Percentiles rank a stretch among this genome's conserved stretches.
Evolutionary conservation across 2,113 vertebrate species (phyloP).

Genomic region (Odocoileus hemionus): DNA sequence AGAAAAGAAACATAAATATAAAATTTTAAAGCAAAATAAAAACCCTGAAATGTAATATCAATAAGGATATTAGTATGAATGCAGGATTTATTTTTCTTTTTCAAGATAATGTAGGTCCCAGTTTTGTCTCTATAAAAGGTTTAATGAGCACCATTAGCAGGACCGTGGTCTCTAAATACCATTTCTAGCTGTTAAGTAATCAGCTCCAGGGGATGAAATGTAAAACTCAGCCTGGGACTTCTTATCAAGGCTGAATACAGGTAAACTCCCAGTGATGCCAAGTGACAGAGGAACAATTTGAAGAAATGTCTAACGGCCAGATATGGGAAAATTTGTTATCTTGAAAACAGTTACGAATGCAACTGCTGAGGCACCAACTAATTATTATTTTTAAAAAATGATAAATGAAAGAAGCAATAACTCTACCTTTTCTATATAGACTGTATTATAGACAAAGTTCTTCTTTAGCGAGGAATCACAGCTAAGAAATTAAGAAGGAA

Average conservation of each 20-base stretch:
- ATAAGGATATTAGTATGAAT: background rate
- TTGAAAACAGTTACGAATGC: background rate
- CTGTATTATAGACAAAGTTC: background rate
- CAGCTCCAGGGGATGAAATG: background rate
- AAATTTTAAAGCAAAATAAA: background rate
- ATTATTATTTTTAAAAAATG: background rate
- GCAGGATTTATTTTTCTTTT: background rate
- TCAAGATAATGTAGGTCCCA: background rate
- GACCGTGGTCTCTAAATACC: background rate
- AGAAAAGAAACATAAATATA: background rate
- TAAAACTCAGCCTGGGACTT: background rate
- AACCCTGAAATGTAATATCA: background rate
- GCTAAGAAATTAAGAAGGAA: background rate
- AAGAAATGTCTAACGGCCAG: background rate
- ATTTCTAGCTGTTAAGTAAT: background rate
- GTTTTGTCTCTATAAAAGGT: background rate
- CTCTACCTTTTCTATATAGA: background rate
- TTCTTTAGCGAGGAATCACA: background rate
- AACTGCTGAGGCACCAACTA: background rate
- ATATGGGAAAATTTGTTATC: background rate
- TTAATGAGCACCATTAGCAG: background rate
- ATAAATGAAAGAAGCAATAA: background rate
- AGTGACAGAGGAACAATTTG: background rate
- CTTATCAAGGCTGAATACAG: background rate
- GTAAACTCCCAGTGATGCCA: background rate